Base-by-base conservation (phyloP, 2,888 invertebrate genomes). In the Polietes domitor region DNA sequence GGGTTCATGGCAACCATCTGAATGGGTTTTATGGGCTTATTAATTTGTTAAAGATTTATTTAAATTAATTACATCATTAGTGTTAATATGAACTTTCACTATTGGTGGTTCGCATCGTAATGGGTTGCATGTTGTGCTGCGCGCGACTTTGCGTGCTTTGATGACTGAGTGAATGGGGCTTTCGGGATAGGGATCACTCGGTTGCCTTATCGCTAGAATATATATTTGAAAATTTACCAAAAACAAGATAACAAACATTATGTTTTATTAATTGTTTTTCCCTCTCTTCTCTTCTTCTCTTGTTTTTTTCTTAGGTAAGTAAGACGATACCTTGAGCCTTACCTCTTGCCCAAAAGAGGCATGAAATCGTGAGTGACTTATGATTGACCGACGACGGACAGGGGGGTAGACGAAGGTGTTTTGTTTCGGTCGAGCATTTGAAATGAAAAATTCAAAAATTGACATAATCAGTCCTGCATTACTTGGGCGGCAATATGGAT, bases 41-140 rank as follows among this genome's bases (percentile, higher is more conserved):
- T 83, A 82, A 82, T 85, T 85, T 85, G 74, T 80, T 55, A 70
- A 82, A 76, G 47, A 65, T 85, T 84, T 82, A 87, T 88, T 87
- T 80, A 77, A 85, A 85, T 85, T 83, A 77, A 85, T 82, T 84
- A 77, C 68, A 76, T 86, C 77, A 85, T 87, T 87, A 87, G 71
- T 61, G 79, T 75, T 75, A 28, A 28, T 79, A 50, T 77, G 21
- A 87, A 89, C 90, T 90, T 90, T 90, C 89, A 90, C 90, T 88
- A 26, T 72, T 24, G 24, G 37, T 32, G 32, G 15, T 47, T 47
- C n/a, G 10, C 24, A n/a, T 24, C 28, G 26, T 61, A 28, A 61
- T 61, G 61, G 32, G 28, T 61, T 17, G 28, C 61, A 28, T 17
- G 32, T n/a, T 28, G 61, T 15, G n/a, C n/a, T n/a, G n/a, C n/a